Conservation (phyloP, 2,888 invertebrate genomes). For the Willowsia nigromaculata region DNA sequence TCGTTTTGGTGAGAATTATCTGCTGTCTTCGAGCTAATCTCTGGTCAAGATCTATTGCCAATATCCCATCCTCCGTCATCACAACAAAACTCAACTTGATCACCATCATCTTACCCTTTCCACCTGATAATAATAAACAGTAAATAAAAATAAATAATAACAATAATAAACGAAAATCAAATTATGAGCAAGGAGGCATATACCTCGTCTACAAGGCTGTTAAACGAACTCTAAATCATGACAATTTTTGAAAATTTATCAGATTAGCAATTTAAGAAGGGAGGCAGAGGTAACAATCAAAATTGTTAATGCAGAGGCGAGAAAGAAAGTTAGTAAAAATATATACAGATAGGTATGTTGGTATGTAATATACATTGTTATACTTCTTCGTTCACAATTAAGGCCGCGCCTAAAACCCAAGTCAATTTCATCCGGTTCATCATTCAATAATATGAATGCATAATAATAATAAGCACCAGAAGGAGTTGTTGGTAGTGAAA, state of each 20-base stretch:
- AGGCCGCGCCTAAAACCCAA: conserved; percentile 41
- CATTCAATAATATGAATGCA: not conserved
- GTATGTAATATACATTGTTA: not conserved
- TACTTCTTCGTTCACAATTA: not conserved
- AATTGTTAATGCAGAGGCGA: conserved; percentile 35
- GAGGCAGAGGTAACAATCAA: not conserved
- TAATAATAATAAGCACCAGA: not conserved
- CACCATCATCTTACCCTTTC: conserved; percentile 40
- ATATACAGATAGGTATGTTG: no score
- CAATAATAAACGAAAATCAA: no score
- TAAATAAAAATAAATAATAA: conserved; percentile 61
- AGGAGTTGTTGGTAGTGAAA: not conserved
- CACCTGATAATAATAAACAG: conserved; percentile 28
- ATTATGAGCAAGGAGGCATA: no score
- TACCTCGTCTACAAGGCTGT: no score
- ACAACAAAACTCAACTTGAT: conserved; percentile 6
- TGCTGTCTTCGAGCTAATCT: conserved; percentile 66
- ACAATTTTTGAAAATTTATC: conserved; percentile 46
- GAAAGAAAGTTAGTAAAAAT: conserved; percentile 38
- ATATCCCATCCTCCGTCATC: conserved; percentile 42
- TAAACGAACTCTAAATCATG: not conserved
- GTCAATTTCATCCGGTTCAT: conserved; percentile 62
- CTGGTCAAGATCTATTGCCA: conserved; percentile 61
- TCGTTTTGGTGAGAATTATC: conserved; percentile 61
- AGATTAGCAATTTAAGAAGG: conserved; percentile 50